These are phyloP conservation scores for Tonatia bakeri DNA, from an alignment of 2,113 vertebrate genomes.

Conservation along the genomic window DNA sequence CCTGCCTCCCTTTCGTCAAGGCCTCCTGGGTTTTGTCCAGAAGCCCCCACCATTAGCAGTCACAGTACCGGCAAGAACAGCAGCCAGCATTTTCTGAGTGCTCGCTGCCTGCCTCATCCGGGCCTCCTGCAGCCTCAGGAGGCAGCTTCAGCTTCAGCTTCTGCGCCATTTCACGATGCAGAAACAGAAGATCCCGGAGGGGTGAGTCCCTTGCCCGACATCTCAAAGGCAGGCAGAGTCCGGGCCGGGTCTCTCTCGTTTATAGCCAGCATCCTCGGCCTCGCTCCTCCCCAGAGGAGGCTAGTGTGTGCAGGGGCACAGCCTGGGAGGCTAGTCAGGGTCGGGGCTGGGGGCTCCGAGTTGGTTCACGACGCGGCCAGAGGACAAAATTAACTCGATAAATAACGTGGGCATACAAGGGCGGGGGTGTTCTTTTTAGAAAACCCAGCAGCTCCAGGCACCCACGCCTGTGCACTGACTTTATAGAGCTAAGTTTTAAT, in stretches of 20 bases:
- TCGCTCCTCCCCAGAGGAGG: not conserved
- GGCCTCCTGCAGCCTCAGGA: not conserved
- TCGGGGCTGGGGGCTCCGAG: not conserved
- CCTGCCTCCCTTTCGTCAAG: not conserved
- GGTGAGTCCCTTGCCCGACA: not conserved
- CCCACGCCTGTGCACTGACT: not conserved
- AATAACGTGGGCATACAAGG: not conserved
- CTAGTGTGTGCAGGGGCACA: rapidly evolving
- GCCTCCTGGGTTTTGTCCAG: not conserved
- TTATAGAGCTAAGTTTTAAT: slow-evolving; percentile 47
- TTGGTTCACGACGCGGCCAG: slow-evolving; percentile 46
- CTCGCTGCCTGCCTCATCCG: rapidly evolving
- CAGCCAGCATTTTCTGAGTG: rapidly evolving
- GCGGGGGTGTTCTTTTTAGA: not conserved
- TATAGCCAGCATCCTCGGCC: rapidly evolving
- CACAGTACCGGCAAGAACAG: rapidly evolving
- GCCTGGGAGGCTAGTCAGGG: not conserved
- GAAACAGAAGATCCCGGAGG: not conserved
- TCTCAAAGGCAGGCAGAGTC: not conserved
- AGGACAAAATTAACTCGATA: slow-evolving; percentile 73
- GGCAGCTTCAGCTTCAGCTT: not conserved
- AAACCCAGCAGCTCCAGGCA: not conserved
- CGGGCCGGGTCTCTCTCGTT: rapidly evolving
- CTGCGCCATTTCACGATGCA: not conserved
- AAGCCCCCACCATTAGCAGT: not conserved